These are phyloP conservation scores for Siphamia tubifer DNA, from an alignment of 2,113 vertebrate genomes.

Conservation along the genomic window DNA sequence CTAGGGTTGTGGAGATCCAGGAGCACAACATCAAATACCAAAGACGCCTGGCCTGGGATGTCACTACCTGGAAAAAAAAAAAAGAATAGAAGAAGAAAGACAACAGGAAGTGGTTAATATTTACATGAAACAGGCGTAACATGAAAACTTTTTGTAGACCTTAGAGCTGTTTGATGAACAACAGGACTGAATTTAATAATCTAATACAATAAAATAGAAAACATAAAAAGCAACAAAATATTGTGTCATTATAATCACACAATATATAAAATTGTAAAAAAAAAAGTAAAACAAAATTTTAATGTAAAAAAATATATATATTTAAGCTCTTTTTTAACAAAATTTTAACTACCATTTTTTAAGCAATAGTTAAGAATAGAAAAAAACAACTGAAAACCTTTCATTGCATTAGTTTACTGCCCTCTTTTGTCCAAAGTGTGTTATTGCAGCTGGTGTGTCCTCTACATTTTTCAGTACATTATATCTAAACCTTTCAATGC, in stretches of 20 bases:
- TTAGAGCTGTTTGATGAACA: too few relatives aligned
- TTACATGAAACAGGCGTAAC: too few relatives aligned
- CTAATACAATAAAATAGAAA: background rate
- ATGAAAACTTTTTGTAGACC: too few relatives aligned
- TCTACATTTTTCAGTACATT: background rate
- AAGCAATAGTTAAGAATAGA: too few relatives aligned
- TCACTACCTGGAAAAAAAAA: constrained; percentile 85
- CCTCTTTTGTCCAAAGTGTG: background rate
- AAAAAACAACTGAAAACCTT: background rate
- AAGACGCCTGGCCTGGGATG: constrained; percentile 93
- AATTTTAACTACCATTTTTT: too few relatives aligned
- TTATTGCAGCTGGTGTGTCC: background rate
- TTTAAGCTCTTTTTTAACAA: too few relatives aligned
- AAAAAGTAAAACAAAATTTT: too few relatives aligned
- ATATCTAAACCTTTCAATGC: too few relatives aligned
- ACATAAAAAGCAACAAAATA: background rate
- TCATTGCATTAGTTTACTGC: background rate
- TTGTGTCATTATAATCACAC: background rate
- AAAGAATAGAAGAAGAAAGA: background rate
- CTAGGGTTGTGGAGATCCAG: constrained; percentile 97
- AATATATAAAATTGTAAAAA: too few relatives aligned
- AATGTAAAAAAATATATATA: too few relatives aligned
- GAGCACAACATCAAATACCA: constrained; percentile 93
- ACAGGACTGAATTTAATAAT: background rate
- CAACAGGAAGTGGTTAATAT: too few relatives aligned